These are phyloP conservation scores for Ctenoplectra terminalis DNA, from an alignment of 1,140 invertebrate genomes.

Conservation along the genomic window DNA sequence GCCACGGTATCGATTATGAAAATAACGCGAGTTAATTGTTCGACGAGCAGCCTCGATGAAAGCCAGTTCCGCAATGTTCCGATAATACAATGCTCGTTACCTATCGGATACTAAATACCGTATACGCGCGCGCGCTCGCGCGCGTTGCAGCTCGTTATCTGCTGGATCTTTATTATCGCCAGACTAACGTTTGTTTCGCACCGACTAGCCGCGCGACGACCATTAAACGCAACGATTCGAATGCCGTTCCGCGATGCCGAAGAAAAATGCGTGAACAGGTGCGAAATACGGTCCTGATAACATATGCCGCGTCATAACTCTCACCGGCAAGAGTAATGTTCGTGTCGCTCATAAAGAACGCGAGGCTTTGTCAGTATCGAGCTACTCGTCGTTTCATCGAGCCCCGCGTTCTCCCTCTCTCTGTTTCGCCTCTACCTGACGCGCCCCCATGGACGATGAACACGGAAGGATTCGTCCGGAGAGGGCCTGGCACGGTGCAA, in stretches of 20 bases:
- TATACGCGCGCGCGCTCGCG: neutral
- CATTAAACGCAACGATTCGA: slow-evolving; percentile 12
- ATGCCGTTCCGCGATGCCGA: slow-evolving; percentile 1
- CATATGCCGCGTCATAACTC: slow-evolving; percentile 50
- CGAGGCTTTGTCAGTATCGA: slow-evolving; percentile 63
- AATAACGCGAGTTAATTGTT: slow-evolving; percentile 33
- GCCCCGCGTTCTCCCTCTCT: neutral
- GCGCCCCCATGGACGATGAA: slow-evolving; percentile 47
- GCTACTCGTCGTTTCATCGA: slow-evolving; percentile 71
- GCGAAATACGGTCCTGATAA: slow-evolving; percentile 43
- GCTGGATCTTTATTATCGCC: neutral
- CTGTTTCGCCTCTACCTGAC: neutral
- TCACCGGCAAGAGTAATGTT: slow-evolving; percentile 32
- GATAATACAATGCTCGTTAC: neutral
- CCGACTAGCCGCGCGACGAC: neutral
- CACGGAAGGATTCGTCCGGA: slow-evolving; percentile 60
- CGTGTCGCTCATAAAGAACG: slow-evolving; percentile 45
- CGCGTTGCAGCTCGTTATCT: neutral
- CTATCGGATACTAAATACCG: slow-evolving; percentile 7
- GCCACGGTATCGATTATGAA: neutral
- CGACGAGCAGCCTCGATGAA: neutral
- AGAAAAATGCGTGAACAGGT: slow-evolving; percentile 53
- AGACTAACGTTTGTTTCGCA: neutral
- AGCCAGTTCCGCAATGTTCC: neutral
- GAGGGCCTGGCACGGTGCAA: slow-evolving; percentile 50